A percentile compares a stretch with the other conserved stretches of the same genome.
Conservation (phyloP, 2,888 invertebrate species). For the Hirtodrosophila duncani region DNA sequence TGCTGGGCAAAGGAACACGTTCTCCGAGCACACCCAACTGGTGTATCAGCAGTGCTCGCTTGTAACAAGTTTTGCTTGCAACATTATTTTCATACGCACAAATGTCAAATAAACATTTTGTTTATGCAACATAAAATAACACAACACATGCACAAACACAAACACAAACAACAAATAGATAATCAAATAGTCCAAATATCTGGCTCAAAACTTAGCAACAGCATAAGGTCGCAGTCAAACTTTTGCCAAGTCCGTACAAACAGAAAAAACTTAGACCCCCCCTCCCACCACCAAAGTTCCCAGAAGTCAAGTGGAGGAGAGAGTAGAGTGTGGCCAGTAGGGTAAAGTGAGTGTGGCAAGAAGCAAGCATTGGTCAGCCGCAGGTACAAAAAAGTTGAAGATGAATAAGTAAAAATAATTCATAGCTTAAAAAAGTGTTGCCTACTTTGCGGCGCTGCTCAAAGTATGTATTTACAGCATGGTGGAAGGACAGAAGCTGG, state of each 20-base stretch:
- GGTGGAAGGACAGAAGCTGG: too few relatives aligned
- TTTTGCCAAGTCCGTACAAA: constrained; percentile 40
- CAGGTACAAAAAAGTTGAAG: constrained; percentile 50
- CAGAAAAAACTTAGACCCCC: constrained; percentile 20
- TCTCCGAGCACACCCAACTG: constrained; percentile 19
- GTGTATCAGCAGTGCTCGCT: too few relatives aligned
- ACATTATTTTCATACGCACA: constrained; percentile 35
- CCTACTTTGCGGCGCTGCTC: constrained; percentile 5
- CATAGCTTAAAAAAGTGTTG: too few relatives aligned
- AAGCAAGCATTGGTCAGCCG: constrained; percentile 42
- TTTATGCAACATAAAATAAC: constrained; percentile 19
- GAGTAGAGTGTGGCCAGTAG: too few relatives aligned
- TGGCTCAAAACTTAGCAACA: constrained; percentile 40
- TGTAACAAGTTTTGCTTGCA: constrained; percentile 23
- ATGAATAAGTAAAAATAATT: background rate
- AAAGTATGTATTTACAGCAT: too few relatives aligned
- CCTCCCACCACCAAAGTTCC: too few relatives aligned
- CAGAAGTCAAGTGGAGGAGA: constrained; percentile 18
- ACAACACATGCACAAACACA: background rate
- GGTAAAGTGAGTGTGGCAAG: constrained; percentile 12
- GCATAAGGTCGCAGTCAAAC: constrained; percentile 36
- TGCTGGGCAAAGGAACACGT: constrained; percentile 14
- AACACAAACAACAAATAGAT: constrained; percentile 43
- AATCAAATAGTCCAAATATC: constrained; percentile 60
- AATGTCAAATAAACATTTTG: constrained; percentile 51